Evolutionary conservation across 2,113 vertebrate species (phyloP).

Genomic region (Eudyptes chrysolophus): DNA sequence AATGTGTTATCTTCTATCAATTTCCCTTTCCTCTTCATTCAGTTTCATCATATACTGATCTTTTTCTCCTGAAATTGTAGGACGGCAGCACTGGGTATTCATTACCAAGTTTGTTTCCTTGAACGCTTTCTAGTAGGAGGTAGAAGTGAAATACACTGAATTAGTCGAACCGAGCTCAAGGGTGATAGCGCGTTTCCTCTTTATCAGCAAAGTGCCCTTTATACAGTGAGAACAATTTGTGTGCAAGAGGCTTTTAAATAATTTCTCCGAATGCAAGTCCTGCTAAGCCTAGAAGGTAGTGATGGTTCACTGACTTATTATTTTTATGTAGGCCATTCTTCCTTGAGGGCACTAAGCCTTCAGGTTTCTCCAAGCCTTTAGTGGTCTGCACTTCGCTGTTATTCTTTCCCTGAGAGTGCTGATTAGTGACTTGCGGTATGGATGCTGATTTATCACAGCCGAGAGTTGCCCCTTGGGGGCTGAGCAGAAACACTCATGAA

Average conservation of each 20-base stretch:
- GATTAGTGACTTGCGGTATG: conserved; percentile 85
- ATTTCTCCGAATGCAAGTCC: background rate
- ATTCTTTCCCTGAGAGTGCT: conserved; percentile 82
- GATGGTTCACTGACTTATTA: conserved; percentile 51
- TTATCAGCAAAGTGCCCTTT: background rate
- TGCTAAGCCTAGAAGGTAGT: conserved; percentile 5
- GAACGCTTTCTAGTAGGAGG: conserved; percentile 1
- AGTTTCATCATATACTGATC: background rate
- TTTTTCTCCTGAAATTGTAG: background rate
- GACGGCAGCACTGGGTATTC: background rate
- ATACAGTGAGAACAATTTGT: conserved; percentile 21
- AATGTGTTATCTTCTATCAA: background rate
- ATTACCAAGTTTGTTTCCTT: conserved; percentile 20
- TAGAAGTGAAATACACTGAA: background rate
- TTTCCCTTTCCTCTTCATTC: background rate
- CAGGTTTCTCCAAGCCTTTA: conserved; percentile 72
- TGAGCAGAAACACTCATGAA: conserved; percentile 82
- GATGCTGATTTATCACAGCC: conserved; percentile 83
- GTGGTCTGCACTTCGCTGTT: conserved; percentile 75
- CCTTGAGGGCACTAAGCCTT: conserved; percentile 64
- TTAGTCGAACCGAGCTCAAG: background rate
- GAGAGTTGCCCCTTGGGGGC: conserved; percentile 79
- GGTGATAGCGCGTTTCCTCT: background rate
- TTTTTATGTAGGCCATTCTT: conserved; percentile 54
- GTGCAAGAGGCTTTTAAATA: conserved; percentile 39